Evolutionary conservation across 2,113 vertebrate species (phyloP).

Genomic region (Hirundichthys speculiger): DNA sequence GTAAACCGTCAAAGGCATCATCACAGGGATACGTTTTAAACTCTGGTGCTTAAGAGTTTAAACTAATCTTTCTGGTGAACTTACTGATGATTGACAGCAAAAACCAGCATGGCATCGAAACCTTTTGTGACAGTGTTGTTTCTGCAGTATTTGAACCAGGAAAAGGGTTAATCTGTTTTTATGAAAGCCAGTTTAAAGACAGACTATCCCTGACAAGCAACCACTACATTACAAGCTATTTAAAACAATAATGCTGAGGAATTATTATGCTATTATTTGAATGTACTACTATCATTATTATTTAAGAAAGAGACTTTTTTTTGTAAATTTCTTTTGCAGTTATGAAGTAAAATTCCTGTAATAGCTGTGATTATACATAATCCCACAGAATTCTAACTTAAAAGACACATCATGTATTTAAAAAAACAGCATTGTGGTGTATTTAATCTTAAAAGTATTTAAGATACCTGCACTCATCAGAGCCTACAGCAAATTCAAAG

Average conservation of each 20-base stretch:
- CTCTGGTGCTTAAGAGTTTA: constrained; percentile 19
- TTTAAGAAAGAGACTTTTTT: constrained; percentile 79
- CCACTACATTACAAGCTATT: constrained; percentile 72
- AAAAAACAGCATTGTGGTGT: constrained; percentile 78
- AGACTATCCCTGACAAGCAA: constrained; percentile 41
- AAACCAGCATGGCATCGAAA: constrained; percentile 43
- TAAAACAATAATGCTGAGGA: constrained; percentile 77
- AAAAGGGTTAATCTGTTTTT: constrained; percentile 40
- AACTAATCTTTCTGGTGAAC: constrained; percentile 33
- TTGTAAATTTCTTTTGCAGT: constrained; percentile 78
- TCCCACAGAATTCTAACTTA: constrained; percentile 80
- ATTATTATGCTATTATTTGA: constrained; percentile 78
- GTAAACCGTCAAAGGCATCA: not conserved
- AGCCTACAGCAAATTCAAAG: constrained; percentile 59
- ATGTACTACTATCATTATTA: constrained; percentile 80
- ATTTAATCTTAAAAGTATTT: constrained; percentile 82
- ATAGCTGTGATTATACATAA: constrained; percentile 68
- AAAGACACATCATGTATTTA: constrained; percentile 80
- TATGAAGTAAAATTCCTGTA: constrained; percentile 64
- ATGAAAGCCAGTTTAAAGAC: constrained; percentile 21
- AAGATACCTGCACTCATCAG: constrained; percentile 72
- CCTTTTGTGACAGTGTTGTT: constrained; percentile 43
- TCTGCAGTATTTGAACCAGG: constrained; percentile 51
- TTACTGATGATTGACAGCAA: constrained; percentile 24
- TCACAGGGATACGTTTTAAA: not conserved